Evolutionary conservation across 37 sponge, comb jelly and placozoan genomes (phyloP).

Genomic region (Theonella swinhoei): DNA sequence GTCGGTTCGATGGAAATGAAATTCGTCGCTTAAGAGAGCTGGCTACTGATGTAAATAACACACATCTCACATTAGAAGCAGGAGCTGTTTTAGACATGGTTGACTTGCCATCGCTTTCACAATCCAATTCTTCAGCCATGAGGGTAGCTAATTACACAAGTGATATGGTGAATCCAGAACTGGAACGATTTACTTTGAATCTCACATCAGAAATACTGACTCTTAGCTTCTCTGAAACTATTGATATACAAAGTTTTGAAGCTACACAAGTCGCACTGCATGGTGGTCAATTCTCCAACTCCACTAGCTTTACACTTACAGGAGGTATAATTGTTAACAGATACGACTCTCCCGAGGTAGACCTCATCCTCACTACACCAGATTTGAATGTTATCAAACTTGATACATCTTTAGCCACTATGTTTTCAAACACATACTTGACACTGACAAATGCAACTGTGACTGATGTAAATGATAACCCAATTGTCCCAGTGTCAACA

Average conservation of each 20-base stretch:
- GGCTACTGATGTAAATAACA: constrained; percentile 41
- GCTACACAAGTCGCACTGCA: constrained; percentile 58
- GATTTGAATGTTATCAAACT: constrained; percentile 87
- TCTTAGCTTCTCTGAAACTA: constrained; percentile 79
- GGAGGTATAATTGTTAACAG: constrained; percentile 55
- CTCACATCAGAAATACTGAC: constrained; percentile 62
- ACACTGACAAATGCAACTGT: constrained; percentile 42
- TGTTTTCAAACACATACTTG: constrained; percentile 47
- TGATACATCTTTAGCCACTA: constrained; percentile 51
- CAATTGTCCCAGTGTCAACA: constrained; percentile 23
- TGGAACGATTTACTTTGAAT: constrained; percentile 57
- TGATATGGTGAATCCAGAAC: constrained; percentile 55
- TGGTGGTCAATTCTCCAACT: background rate
- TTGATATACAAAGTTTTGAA: constrained; percentile 72
- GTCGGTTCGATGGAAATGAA: constrained; percentile 70
- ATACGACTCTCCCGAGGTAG: constrained; percentile 45
- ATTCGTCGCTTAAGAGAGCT: constrained; percentile 46
- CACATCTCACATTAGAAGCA: constrained; percentile 41
- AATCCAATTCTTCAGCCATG: constrained; percentile 40
- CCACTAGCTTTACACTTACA: constrained; percentile 54
- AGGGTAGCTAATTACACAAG: constrained; percentile 38
- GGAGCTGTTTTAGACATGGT: constrained; percentile 74
- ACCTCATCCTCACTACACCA: constrained; percentile 42
- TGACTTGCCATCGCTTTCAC: constrained; percentile 12
- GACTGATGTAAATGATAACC: constrained; percentile 68